A percentile compares a stretch with the other conserved stretches of the same genome.
These are phyloP conservation scores for Lycorma delicatula DNA, from an alignment of 1,140 invertebrate species.

Conservation along the genomic window DNA sequence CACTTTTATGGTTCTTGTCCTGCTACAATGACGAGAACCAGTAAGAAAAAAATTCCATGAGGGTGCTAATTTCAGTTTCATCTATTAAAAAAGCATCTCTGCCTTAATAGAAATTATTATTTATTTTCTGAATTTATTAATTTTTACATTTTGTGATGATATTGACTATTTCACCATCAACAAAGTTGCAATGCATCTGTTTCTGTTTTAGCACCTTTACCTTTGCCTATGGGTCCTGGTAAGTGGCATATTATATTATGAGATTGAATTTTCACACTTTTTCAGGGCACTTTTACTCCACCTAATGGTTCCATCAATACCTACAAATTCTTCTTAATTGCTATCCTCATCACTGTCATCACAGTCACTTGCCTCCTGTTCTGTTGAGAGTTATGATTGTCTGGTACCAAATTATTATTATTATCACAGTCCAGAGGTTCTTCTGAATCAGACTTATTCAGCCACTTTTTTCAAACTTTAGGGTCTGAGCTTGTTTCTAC, in stretches of 20 bases:
- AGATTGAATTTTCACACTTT: not conserved
- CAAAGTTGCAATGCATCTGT: slow-evolving; percentile 13
- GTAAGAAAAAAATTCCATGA: slow-evolving; percentile 21
- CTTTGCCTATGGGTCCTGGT: slow-evolving; percentile 12
- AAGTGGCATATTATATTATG: not conserved
- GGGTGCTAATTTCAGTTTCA: slow-evolving; percentile 18
- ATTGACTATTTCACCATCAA: slow-evolving; percentile 11
- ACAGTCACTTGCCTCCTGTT: not conserved
- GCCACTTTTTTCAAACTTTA: not conserved
- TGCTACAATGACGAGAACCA: slow-evolving; percentile 12
- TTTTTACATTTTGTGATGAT: slow-evolving; percentile 18
- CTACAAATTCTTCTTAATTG: not conserved
- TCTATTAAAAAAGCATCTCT: slow-evolving; percentile 17
- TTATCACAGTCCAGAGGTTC: not conserved
- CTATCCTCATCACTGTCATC: not conserved
- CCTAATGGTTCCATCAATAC: not conserved
- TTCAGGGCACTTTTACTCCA: not conserved
- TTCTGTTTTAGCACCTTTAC: slow-evolving; percentile 7
- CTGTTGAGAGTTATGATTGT: not conserved
- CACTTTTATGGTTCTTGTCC: slow-evolving; percentile 28
- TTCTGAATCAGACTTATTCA: not conserved
- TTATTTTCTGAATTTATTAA: slow-evolving; percentile 16
- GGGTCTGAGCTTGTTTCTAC: too few species aligned
- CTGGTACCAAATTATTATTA: not conserved
- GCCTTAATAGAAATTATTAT: slow-evolving; percentile 4